These are phyloP conservation scores for Aleiodes testaceus DNA, from an alignment of 2,888 invertebrate species.

Conservation along the genomic window DNA sequence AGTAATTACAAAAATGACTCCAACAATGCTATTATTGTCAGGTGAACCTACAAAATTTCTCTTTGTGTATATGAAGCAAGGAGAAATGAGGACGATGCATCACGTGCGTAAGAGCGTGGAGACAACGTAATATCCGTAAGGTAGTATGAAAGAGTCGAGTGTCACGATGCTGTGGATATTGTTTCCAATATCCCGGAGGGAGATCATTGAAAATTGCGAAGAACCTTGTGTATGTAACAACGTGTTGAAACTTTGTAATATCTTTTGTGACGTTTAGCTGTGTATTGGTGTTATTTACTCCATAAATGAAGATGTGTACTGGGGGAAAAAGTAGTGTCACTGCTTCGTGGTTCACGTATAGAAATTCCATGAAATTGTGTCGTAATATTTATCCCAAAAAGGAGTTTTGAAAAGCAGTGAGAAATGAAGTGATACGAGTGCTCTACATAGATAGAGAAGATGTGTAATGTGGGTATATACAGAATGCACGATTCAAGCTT, in stretches of 20 bases:
- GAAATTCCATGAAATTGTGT: background rate
- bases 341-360: no score
- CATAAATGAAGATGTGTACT: background rate
- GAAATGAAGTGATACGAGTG: background rate
- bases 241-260: background rate
- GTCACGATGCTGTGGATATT: background rate
- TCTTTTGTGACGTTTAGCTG: no score
- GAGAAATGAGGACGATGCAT: background rate
- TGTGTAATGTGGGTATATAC: background rate
- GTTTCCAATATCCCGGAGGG: constrained; percentile 25
- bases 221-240: background rate
- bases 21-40: no score
- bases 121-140: background rate
- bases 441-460: background rate
- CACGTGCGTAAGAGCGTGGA: background rate
- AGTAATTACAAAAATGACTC: no score
- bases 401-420: background rate
- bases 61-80: background rate
- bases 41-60: no score
- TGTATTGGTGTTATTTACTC: background rate
- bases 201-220: constrained; percentile 28
- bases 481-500: background rate
- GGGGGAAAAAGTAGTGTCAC: no score
- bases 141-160: background rate
- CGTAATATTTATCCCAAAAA: background rate